Base-by-base conservation (phyloP, 2,888 invertebrate species). In the Pseudoips prasinana region DNA sequence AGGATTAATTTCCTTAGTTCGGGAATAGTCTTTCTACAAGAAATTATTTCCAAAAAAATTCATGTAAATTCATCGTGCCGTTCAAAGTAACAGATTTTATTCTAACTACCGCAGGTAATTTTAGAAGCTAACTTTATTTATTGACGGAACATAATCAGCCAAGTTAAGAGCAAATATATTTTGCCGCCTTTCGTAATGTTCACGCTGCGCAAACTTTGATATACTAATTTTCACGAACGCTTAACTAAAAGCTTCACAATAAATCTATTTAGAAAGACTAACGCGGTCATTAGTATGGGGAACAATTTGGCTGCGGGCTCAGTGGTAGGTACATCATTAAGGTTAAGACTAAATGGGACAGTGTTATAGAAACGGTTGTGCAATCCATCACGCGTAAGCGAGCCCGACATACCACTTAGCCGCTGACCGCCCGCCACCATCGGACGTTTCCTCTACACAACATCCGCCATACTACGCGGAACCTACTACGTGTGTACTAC, bases 351-450 rank as follows among this genome's bases (percentile, higher is more conserved):
- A 64, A 68, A 66, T 63, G 63, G 65, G 65, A 66, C 68, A 64
- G 57, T 61, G 63, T 58, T 68, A 64, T 62, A 64, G 62, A 57
- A 63, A 63, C 66, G 65, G 70, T 51, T 60, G 67, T 49, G 69
- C 73, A 66, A 82, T 82, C 81, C 79, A 81, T 81, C 82, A 82
- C 74, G 62, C 64, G 73, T 64, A 72, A 69, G 74, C 70, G 69
- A 68, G 57, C 69, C 65, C 73, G 81, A 82, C 76, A 76, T 75
- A 72, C 71, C 79, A 83, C 82, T 83, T 83, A 81, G 73, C 78
- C 72, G 71, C 72, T 71, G 79, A 68, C 76, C 70, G 73, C 53
- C 64, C n/a, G n/a, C n/a, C n/a, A n/a, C 65, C 58, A 63, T 58
- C 67, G 71, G 69, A 73, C 65, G 59, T 50, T 48, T 61, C 64